Conservation (phyloP, 2,797 vertebrate species). For the Tragopan temminckii region DNA sequence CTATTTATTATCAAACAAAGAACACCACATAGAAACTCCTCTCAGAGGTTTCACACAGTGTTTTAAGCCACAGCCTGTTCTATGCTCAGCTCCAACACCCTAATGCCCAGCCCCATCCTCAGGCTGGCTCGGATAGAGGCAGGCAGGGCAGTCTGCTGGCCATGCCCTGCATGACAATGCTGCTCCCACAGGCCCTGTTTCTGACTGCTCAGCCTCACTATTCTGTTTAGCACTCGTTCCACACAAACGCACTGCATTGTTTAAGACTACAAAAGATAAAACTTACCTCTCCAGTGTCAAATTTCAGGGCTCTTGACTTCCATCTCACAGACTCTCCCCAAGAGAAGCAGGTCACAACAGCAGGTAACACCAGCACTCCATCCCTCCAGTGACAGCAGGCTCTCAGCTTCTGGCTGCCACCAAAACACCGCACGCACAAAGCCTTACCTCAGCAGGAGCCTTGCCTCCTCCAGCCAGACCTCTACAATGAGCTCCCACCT, state of each 20-base stretch:
- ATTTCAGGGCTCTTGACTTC: background rate
- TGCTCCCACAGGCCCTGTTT: background rate
- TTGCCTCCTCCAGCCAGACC: rapidly evolving
- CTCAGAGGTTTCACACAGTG: background rate
- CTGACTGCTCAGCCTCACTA: background rate
- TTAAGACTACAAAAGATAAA: background rate
- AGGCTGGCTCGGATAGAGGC: background rate
- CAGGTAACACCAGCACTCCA: background rate
- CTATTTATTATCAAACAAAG: background rate
- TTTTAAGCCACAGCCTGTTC: background rate
- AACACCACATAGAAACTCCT: background rate
- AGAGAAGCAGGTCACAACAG: background rate
- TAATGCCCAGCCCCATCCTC: background rate
- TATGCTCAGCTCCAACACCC: background rate
- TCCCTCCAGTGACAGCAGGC: background rate
- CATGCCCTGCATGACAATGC: background rate
- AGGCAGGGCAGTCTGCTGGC: no score
- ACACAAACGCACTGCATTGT: rapidly evolving
- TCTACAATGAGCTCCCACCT: background rate
- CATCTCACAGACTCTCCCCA: rapidly evolving
- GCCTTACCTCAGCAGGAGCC: background rate
- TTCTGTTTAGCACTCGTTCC: background rate
- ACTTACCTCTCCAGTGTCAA: background rate
- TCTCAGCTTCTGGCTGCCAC: background rate
- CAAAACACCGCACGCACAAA: background rate